Evolutionary conservation across 92 coral and sea anemone genomes (phyloP).

Genomic region (Epizoanthus stellaris): DNA sequence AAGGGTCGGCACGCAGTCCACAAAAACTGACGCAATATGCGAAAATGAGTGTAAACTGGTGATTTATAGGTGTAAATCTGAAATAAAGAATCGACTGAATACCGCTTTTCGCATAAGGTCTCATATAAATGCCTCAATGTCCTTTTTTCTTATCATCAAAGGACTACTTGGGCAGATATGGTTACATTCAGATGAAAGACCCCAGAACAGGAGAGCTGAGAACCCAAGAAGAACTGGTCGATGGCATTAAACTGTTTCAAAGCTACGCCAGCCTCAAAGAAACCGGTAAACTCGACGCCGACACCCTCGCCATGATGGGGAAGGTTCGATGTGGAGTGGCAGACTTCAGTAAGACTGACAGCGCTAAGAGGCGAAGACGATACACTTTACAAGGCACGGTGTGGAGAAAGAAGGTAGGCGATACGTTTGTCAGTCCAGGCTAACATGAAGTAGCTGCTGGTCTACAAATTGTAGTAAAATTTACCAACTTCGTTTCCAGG

Average conservation of each 20-base stretch:
- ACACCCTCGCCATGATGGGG: constrained; percentile 34
- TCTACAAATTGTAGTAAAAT: no score
- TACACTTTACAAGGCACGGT: constrained; percentile 62
- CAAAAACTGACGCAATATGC: no score
- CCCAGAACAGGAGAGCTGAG: constrained; percentile 43
- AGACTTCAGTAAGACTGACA: constrained; percentile 54
- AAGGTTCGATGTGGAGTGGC: constrained; percentile 64
- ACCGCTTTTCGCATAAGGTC: no score
- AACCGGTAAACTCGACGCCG: constrained; percentile 57
- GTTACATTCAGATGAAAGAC: constrained; percentile 45
- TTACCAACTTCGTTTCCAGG: no score
- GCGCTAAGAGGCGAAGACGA: constrained; percentile 50
- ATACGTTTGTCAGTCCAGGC: not conserved
- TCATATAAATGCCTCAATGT: not conserved
- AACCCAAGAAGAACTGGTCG: constrained; percentile 29
- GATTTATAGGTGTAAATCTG: no score
- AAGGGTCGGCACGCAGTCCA: no score
- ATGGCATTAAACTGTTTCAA: constrained; percentile 58
- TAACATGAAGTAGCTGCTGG: no score
- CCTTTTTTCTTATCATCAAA: not conserved
- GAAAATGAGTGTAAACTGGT: no score
- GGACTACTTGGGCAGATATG: constrained; percentile 55
- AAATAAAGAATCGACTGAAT: no score
- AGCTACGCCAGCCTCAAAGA: constrained; percentile 60
- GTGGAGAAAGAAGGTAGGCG: constrained; percentile 44